Evolutionary conservation across 2,113 vertebrate species (phyloP), one percentile per base, ranked within the genome.

Genomic region (Lasiurus borealis): DNA sequence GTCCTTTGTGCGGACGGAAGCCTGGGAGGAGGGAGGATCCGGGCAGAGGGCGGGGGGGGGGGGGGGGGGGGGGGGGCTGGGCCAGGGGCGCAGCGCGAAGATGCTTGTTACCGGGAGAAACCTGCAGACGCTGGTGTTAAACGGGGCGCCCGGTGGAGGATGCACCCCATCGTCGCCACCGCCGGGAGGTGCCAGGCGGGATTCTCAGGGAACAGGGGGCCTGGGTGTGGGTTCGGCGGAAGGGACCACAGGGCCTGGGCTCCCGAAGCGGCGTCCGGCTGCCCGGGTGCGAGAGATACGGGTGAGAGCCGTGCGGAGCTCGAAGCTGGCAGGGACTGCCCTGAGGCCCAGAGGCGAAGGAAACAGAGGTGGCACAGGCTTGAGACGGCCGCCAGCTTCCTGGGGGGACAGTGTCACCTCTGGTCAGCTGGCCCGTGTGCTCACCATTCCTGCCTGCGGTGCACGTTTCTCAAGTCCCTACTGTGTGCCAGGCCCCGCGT

Each of bases 1-100:
- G 96, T 97, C 98, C 98, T 98, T 99, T 99, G 98, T 98, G 98
- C 94, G 93, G 97, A 97, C 90, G 88, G 98, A 98, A 98, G 98
- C 97, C 97, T 98, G 98, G 62, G 90, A 98, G 97, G 98, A 98
- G 97, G 97, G 95, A 95, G 98, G 98, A 97, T 93, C 88, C 77
- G 93, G 90, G 97, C 75, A 84, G 96, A 87, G 91, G 85, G 78
- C 81, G 59, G 95, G 80, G 93, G 95, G 69, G 9, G 92, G 71
- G 95, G 69, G 11, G 92, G 71, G 36, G n/a, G n/a, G n/a, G n/a
- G 96, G n/a, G n/a, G n/a, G n/a, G n/a, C n/a, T n/a, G n/a, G n/a
- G n/a, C n/a, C n/a, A n/a, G n/a, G n/a, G 96, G 96, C 97, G 68
- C 97, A 95, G 97, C 94, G 98, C 98, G 98, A 98, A 98, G 98